Percentiles rank a stretch among this genome's conserved stretches.
Evolutionary conservation across 1,140 invertebrate species (phyloP).

Genomic region (Mycetomoellerius zeteki): DNA sequence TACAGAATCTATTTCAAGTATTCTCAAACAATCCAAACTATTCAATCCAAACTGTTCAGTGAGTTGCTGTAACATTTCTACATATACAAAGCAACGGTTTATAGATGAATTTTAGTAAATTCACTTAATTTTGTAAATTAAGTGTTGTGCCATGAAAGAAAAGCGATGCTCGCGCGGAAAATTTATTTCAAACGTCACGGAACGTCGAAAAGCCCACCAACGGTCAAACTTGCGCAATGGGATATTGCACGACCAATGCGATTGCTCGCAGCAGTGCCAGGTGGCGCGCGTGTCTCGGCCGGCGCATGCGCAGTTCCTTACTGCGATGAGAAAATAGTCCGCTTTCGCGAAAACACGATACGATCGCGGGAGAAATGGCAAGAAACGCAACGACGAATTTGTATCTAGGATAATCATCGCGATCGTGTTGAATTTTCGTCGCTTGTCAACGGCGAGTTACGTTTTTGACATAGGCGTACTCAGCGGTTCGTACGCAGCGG

Average conservation of each 20-base stretch:
- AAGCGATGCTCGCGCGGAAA: background rate
- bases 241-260: background rate
- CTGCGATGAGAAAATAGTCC: conserved; percentile 69
- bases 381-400: conserved; percentile 38
- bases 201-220: conserved; percentile 18
- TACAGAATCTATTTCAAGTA: background rate
- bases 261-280: background rate
- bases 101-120: background rate
- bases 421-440: background rate
- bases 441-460: accelerated
- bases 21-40: background rate
- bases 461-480: background rate
- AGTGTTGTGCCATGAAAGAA: background rate
- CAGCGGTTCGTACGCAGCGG: background rate
- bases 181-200: background rate
- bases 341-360: conserved; percentile 35
- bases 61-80: background rate
- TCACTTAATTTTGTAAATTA: background rate
- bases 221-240: background rate
- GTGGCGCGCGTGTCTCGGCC: conserved; percentile 5
- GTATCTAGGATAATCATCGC: too few relatives aligned
- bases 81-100: background rate
- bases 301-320: conserved; percentile 43
- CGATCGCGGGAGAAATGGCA: conserved; percentile 26
- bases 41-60: background rate